Evolutionary conservation across 2,113 vertebrate genomes (phyloP).

Genomic region (Zapornia atra): DNA sequence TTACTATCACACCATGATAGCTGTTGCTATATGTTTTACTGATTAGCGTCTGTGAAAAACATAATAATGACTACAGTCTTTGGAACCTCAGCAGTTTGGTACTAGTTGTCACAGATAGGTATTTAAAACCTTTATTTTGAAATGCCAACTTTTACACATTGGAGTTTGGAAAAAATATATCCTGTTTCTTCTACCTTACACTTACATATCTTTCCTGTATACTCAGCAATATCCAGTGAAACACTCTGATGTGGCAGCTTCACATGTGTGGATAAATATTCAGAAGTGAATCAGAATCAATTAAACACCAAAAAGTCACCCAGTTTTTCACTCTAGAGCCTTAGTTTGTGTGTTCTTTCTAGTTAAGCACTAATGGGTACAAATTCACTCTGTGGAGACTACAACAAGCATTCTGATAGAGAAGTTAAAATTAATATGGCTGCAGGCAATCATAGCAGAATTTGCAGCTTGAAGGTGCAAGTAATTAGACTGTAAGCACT

Average conservation of each 20-base stretch:
- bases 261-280: background rate
- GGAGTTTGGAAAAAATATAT: background rate
- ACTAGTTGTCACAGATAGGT: background rate
- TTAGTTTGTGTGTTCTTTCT: background rate
- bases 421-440: background rate
- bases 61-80: background rate
- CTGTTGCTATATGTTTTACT: background rate
- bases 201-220: background rate
- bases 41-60: background rate
- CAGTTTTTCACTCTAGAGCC: background rate
- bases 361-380: background rate
- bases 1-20: background rate
- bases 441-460: background rate
- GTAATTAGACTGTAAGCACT: background rate
- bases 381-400: background rate
- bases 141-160: background rate
- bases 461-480: background rate
- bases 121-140: background rate
- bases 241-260: background rate
- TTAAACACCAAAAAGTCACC: background rate
- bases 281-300: background rate
- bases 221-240: background rate
- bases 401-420: background rate
- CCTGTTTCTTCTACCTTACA: background rate
- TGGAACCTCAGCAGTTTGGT: background rate